Evolutionary conservation across 2,113 vertebrate species (phyloP).

Genomic region (Anguilla japonica): DNA sequence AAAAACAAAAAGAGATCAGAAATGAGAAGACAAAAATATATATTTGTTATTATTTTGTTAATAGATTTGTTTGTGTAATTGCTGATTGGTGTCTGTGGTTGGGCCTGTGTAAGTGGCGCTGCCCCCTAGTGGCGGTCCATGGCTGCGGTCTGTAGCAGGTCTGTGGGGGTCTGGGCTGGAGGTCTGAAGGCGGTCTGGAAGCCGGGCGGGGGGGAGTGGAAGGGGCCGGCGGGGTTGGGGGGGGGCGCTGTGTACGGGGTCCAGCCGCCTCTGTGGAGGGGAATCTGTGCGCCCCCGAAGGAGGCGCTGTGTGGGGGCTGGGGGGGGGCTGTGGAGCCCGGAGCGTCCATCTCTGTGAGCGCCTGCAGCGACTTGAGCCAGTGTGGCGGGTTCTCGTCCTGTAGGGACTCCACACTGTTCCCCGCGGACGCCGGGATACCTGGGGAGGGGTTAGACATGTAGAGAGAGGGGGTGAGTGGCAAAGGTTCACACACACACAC

Average conservation of each 20-base stretch:
- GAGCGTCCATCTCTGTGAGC: conserved; percentile 89
- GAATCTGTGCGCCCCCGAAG: conserved; percentile 81
- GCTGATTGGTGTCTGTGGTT: conserved; percentile 58
- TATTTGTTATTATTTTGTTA: conserved; percentile 52
- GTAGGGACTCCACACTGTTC: conserved; percentile 89
- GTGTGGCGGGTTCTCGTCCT: conserved; percentile 91
- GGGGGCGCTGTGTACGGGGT: conserved; percentile 77
- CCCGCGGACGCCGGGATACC: conserved; percentile 84
- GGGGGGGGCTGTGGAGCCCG: conserved; percentile 70
- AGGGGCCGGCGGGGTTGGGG: conserved; percentile 76
- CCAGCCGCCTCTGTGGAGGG: conserved; percentile 88
- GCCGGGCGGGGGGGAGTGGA: conserved; percentile 88
- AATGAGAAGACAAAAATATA: conserved; percentile 65
- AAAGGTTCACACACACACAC: not conserved
- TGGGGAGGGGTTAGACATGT: conserved; percentile 38
- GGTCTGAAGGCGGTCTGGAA: conserved; percentile 90
- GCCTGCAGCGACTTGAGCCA: conserved; percentile 92
- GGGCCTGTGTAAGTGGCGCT: conserved; percentile 27
- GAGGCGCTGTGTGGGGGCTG: conserved; percentile 81
- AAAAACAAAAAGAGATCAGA: conserved; percentile 34
- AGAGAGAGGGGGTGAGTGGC: not conserved
- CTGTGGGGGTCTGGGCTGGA: conserved; percentile 84
- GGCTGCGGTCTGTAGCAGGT: conserved; percentile 89
- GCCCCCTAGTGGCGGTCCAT: conserved; percentile 83
- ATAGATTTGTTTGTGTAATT: conserved; percentile 62